Evolutionary conservation across 2,888 invertebrate genomes (phyloP), one percentile per base, ranked within the genome.

Genomic region (Eupithecia insigniata): DNA sequence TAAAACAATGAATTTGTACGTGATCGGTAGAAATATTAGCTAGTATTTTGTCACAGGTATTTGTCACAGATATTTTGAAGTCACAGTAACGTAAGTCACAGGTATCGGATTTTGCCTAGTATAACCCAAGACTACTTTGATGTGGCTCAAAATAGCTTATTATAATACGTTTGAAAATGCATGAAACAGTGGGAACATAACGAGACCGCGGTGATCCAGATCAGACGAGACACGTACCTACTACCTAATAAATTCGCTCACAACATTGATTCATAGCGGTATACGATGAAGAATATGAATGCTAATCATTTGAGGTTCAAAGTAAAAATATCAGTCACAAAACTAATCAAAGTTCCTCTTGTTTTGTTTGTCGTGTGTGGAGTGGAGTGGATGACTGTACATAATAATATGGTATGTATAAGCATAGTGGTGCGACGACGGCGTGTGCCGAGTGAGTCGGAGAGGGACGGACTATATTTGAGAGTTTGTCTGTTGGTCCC

Each of bases 391-490:
- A 67, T 32, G 65, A 51, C 67, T 1, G 51, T n/a, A n/a, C n/a
- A n/a, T n/a, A n/a, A n/a, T n/a, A n/a, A n/a, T n/a, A n/a, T n/a
- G n/a, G n/a, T n/a, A n/a, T n/a, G n/a, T 51, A 80, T 81, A 74
- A 74, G 80, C 67, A 78, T 81, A 84, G 79, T 82, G 83, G 85
- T 74, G n/a, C 72, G 74, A 72, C 73, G 77, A 18, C 72, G 74
- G 72, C 73, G 77, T 79, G 81, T 76, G 60, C 60, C 28, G 30
- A 5, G 30, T 2, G 58, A 14, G 77, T 72, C 1, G 55, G 55
- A 22, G 12, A n/a, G 51, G 51, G 51, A 46, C 46, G 74, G 79
- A 82, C 81, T 84, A 84, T 85, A 82, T 86, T 85, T 82, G 83
- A 76, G 71, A 76, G 79, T 76, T 74, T 76, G 76, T 78, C 79